Conservation (phyloP, 2,113 vertebrate genomes). For the Panurus biarmicus region DNA sequence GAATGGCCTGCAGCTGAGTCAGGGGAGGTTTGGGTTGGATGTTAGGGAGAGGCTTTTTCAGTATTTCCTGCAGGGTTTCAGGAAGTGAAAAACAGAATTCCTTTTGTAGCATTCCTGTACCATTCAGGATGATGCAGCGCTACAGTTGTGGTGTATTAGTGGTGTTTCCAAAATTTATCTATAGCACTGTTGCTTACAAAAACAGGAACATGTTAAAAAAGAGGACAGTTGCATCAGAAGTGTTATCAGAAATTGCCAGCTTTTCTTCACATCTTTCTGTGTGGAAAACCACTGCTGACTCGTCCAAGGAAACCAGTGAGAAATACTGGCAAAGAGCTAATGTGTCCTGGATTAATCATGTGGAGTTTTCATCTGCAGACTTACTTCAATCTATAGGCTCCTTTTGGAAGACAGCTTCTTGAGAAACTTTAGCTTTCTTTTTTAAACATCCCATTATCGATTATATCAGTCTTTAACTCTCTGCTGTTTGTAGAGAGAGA, state of each 20-base stretch:
- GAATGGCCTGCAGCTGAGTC: not conserved
- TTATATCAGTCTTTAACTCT: not conserved
- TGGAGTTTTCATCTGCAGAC: not conserved
- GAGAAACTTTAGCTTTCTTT: not conserved
- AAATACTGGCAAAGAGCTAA: not conserved
- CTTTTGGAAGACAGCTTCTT: not conserved
- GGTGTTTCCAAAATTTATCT: not conserved
- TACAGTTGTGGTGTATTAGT: not conserved
- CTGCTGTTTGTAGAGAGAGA: not conserved
- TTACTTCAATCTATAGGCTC: not conserved
- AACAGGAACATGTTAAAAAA: not conserved
- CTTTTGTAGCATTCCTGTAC: not conserved
- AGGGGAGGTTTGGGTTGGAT: not conserved
- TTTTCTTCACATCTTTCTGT: not conserved
- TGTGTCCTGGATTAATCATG: not conserved
- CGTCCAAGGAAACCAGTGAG: not conserved
- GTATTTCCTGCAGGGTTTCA: not conserved
- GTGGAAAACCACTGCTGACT: not conserved
- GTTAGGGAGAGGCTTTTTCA: not conserved
- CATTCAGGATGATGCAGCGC: fast-evolving
- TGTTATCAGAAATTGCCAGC: not conserved
- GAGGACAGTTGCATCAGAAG: not conserved
- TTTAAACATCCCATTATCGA: not conserved
- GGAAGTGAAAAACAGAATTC: not conserved
- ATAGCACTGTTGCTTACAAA: not conserved